Evolutionary conservation across 2,113 vertebrate genomes (phyloP).

Genomic region (Scopus umbretta): DNA sequence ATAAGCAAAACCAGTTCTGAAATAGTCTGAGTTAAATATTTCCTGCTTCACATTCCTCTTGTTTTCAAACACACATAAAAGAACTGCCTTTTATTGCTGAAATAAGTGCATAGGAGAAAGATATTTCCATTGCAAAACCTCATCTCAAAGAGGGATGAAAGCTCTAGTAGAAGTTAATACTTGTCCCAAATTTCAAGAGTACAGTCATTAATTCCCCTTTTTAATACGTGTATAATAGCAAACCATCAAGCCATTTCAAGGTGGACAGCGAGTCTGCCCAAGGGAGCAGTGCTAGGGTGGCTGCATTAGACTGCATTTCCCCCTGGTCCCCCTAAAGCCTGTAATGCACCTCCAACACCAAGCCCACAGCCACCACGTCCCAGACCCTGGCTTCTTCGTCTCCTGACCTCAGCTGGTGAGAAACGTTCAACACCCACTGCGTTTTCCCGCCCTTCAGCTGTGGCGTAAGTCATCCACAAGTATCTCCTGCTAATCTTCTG

Average conservation of each 20-base stretch:
- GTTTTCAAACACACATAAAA: background rate
- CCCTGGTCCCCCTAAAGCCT: background rate
- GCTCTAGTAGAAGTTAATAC: background rate
- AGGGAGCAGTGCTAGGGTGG: background rate
- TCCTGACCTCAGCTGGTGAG: background rate
- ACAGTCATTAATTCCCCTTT: background rate
- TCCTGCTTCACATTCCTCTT: background rate
- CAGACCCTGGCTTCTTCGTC: background rate
- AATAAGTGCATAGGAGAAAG: background rate
- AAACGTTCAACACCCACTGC: rapidly evolving
- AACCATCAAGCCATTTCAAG: background rate
- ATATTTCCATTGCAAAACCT: background rate
- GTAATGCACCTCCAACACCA: background rate
- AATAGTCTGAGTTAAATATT: background rate
- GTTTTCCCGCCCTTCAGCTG: background rate
- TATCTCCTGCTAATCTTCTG: background rate
- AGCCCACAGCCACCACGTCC: background rate
- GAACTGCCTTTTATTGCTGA: background rate
- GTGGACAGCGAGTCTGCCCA: background rate
- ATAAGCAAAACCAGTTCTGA: background rate
- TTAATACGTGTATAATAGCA: rapidly evolving
- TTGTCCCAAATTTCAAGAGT: background rate
- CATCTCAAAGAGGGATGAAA: background rate
- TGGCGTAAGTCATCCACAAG: background rate
- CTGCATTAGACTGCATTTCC: background rate